Percentiles rank a stretch among this genome's conserved stretches.
Evolutionary conservation across 2,888 invertebrate genomes (phyloP).

Genomic region (Polia nebulosa): DNA sequence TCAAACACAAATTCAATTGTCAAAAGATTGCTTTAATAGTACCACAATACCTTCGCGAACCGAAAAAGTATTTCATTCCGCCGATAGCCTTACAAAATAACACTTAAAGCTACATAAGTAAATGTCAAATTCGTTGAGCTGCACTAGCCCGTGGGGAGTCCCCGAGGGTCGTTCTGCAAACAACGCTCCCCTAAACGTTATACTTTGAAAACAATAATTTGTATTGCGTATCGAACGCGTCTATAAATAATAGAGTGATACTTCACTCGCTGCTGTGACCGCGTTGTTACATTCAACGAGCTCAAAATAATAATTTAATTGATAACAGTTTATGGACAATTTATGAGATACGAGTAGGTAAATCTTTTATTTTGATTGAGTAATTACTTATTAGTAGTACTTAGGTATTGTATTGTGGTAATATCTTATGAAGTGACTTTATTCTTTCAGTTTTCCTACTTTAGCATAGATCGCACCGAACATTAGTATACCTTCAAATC

Average conservation of each 20-base stretch:
- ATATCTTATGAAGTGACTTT: background rate
- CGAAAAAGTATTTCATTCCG: constrained; percentile 81
- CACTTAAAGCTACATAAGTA: constrained; percentile 76
- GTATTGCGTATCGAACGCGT: constrained; percentile 91
- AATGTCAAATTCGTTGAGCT: constrained; percentile 78
- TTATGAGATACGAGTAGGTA: constrained; percentile 22
- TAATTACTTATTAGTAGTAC: background rate
- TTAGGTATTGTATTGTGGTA: background rate
- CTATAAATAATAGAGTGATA: constrained; percentile 91
- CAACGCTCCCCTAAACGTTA: constrained; percentile 91
- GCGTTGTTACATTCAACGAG: constrained; percentile 73
- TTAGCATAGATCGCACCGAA: background rate
- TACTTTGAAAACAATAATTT: constrained; percentile 92
- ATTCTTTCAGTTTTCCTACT: background rate
- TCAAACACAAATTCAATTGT: constrained; percentile 90
- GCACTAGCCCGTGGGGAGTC: constrained; percentile 70
- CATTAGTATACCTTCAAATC: background rate
- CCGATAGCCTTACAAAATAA: constrained; percentile 73
- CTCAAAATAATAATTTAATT: constrained; percentile 72
- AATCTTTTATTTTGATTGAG: constrained; percentile 30
- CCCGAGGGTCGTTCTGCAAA: constrained; percentile 89
- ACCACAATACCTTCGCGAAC: constrained; percentile 77
- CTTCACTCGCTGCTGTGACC: constrained; percentile 81
- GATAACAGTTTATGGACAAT: constrained; percentile 40
- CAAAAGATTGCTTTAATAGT: constrained; percentile 89